Percentiles rank a stretch among this genome's conserved stretches.
phyloP scores from a whole-genome alignment of 1,140 invertebrate species.

The Globodera ellingtonae region DNA sequence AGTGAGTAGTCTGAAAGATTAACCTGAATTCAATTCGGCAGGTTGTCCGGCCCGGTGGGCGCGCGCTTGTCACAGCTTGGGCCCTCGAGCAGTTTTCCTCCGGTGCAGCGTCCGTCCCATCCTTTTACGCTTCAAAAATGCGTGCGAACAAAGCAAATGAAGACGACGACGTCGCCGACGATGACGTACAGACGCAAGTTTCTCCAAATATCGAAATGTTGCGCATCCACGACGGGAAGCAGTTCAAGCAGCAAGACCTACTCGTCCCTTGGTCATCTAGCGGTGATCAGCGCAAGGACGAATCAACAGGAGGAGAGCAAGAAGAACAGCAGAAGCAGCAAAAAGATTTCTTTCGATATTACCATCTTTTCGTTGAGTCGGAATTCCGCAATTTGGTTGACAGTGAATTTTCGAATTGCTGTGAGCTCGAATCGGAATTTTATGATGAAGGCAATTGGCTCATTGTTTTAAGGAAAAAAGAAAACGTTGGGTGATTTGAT shows the following conservation, averaged over 20 bases:
- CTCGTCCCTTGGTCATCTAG: conserved; percentile 84
- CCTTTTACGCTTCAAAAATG: conserved; percentile 41
- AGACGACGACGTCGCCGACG: conserved; percentile 23
- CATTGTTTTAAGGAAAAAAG: conserved; percentile 45
- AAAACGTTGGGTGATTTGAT: neutral
- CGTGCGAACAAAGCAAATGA: conserved; percentile 34
- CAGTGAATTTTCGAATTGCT: conserved; percentile 7
- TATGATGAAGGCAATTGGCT: conserved; percentile 54
- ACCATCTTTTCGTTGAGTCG: conserved; percentile 44
- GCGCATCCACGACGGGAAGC: conserved; percentile 51
- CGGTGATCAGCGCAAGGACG: conserved; percentile 11
- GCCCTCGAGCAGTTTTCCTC: conserved; percentile 81
- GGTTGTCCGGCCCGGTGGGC: conserved; percentile 83
- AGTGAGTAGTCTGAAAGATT: neutral
- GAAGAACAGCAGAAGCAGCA: conserved; percentile 64
- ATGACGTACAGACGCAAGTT: conserved; percentile 26
- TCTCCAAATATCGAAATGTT: neutral
- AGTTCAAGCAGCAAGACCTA: conserved; percentile 88
- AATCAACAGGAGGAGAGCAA: neutral
- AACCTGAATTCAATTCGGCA: neutral
- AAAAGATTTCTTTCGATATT: conserved; percentile 59
- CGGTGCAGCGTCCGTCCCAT: conserved; percentile 74
- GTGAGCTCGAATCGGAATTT: conserved; percentile 15
- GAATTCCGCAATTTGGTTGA: conserved; percentile 44
- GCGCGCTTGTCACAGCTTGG: conserved; percentile 92